Evolutionary conservation across 2,113 vertebrate genomes (phyloP), one percentile per base, ranked within the genome.

Genomic region (Rousettus leschenaultii): DNA sequence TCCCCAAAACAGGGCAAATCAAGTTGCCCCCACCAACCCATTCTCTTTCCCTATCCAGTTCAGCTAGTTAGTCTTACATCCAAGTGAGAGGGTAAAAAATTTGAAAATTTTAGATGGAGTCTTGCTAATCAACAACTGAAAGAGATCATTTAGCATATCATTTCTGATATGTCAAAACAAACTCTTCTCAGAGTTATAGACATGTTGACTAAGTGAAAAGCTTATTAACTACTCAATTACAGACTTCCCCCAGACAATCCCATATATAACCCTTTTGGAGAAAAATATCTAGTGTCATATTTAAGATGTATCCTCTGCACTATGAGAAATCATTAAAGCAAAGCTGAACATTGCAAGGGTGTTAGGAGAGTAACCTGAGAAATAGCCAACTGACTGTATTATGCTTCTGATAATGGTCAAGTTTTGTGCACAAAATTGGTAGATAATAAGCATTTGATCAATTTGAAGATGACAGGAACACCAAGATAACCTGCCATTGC

Each of bases 111-210:
- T 61, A 89, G 10, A 79, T 63, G 5, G 35, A 83, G 33, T 14
- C 33, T 87, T 90, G 63, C 30, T 96, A 92, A 77, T 86, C 40
- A 96, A 38, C 40, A 63, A 30, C 3, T 0, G 73, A 96, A 45
- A 55, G 18, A 94, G 75, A 18, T 59, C 63, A 94, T 43, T 91
- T 79, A 91, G 9, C 21, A 33, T 91, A 35, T 80, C 57, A 89
- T 85, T 83, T 93, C 19, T 82, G 51, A 92, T 48, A 87, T 94
- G 59, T 75, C 79, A 94, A 71, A 98, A 86, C 65, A 97, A 93
- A 74, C 13, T 48, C 12, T 22, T 74, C 51, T 92, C 48, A 85
- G 45, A 26, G 71, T 87, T 80, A n/a, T 12, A 26, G 35, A 45
- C 35, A 55, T 65, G 43, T 85, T 91, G 77, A 35, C 45, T 82